Evolutionary conservation across 2,888 invertebrate genomes (phyloP), one percentile per base, ranked within the genome.

Genomic region (Leucania comma): DNA sequence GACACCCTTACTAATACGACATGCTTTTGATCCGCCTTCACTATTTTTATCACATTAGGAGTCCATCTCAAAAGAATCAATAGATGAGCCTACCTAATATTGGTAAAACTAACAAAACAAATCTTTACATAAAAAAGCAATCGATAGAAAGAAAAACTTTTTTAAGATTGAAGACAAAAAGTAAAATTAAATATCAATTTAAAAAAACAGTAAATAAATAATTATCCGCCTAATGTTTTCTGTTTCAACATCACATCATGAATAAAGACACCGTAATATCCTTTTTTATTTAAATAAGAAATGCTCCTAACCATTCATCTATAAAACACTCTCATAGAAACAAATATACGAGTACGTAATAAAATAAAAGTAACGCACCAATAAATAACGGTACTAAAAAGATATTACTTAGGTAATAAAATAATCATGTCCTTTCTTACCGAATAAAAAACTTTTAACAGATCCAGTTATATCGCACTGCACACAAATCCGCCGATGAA

Each of bases 391-490:
- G 17, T 24, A 70, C 50, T 60, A 56, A 63, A 59, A 75, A 46
- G 8, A 53, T 58, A 42, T 60, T 59, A 70, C 17, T 59, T 22
- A 48, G 0, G 38, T 58, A 60, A 46, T 64, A 63, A 63, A 79
- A 60, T 50, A 66, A 68, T 53, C 24, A 53, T 60, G 5, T n/a
- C 10, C 35, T 17, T 66, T 68, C 89, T 90, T 88, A 90, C 89
- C 88, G 46, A 80, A 71, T 61, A 80, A 78, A 77, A 76, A 65
- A 66, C 74, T 75, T 82, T 82, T 78, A 81, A 86, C 84, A 86
- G 78, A 89, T 90, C 90, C 90, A 86, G 85, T 53, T 62, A 77
- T 74, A 83, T 80, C 68, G 78, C 86, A 85, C 83, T 89, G 90
- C 89, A 86, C 90, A 91, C 87, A 85, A 85, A 81, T 83, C 67